A percentile compares a stretch with the other conserved stretches of the same genome.
phyloP scores from a whole-genome alignment of 1,140 invertebrate genomes.

The Lepidotrigona ventralis region DNA sequence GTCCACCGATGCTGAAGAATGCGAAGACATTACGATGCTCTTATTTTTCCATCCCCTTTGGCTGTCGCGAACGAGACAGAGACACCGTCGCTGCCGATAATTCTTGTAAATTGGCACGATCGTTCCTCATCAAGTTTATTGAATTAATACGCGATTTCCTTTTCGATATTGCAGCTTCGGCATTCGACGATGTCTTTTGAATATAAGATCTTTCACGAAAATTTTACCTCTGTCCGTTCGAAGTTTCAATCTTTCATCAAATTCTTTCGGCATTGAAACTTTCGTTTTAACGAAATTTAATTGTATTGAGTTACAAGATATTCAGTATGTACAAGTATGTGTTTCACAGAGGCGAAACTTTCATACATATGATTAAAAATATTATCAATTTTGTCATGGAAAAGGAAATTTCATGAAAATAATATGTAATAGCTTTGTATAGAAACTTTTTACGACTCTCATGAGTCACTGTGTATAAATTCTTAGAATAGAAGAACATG shows the following conservation, averaged over 20 bases:
- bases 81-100: conserved; percentile 55
- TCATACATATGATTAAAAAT: background rate
- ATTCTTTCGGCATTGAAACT: too few relatives aligned
- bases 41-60: conserved; percentile 43
- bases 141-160: conserved; percentile 64
- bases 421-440: background rate
- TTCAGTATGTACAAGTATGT: too few relatives aligned
- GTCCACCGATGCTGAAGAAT: conserved; percentile 57
- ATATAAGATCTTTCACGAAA: background rate
- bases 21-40: conserved; percentile 53
- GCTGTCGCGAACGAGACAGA: conserved; percentile 56
- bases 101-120: conserved; percentile 66
- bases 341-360: background rate
- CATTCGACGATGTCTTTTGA: background rate
- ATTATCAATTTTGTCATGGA: background rate
- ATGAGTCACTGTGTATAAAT: background rate
- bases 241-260: background rate
- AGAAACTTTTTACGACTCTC: background rate
- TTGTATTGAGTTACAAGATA: too few relatives aligned
- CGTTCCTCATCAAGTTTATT: conserved; percentile 69
- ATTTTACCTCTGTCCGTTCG: background rate
- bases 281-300: too few relatives aligned
- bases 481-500: background rate
- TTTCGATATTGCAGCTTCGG: conserved; percentile 11
- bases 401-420: background rate